Evolutionary conservation across 1,140 invertebrate genomes (phyloP).

Genomic region (Triops cancriformis): DNA sequence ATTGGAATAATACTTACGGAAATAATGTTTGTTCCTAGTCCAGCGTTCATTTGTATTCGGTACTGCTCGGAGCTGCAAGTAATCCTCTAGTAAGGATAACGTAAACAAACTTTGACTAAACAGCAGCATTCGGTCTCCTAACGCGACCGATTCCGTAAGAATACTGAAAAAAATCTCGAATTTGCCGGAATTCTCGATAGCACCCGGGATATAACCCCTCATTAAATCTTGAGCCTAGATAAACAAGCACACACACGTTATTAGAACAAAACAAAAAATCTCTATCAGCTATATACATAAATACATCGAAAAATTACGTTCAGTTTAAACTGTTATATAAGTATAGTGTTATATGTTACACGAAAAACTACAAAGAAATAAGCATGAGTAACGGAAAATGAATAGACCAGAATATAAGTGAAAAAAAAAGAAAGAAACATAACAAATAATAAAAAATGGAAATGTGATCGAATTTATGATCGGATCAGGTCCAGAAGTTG

Average conservation of each 20-base stretch:
- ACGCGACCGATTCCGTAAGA: constrained; percentile 72
- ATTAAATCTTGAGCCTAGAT: constrained; percentile 72
- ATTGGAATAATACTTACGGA: constrained; percentile 57
- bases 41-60: constrained; percentile 65
- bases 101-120: constrained; percentile 96
- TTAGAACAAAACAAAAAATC: constrained; percentile 28
- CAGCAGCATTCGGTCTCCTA: constrained; percentile 86
- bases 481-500: no score
- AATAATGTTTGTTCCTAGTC: constrained; percentile 81
- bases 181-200: constrained; percentile 91
- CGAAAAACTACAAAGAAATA: no score
- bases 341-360: no score
- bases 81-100: constrained; percentile 93
- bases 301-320: no score
- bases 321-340: no score
- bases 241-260: constrained; percentile 30
- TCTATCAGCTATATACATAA: no score
- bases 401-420: no score
- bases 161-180: constrained; percentile 91
- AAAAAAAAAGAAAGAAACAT: no score
- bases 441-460: no score
- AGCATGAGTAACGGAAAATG: no score
- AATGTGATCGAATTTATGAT: no score
- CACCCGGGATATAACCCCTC: constrained; percentile 74
- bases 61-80: constrained; percentile 69